Evolutionary conservation across 2,797 vertebrate genomes (phyloP).

Genomic region (Halcyon chelicuti): DNA sequence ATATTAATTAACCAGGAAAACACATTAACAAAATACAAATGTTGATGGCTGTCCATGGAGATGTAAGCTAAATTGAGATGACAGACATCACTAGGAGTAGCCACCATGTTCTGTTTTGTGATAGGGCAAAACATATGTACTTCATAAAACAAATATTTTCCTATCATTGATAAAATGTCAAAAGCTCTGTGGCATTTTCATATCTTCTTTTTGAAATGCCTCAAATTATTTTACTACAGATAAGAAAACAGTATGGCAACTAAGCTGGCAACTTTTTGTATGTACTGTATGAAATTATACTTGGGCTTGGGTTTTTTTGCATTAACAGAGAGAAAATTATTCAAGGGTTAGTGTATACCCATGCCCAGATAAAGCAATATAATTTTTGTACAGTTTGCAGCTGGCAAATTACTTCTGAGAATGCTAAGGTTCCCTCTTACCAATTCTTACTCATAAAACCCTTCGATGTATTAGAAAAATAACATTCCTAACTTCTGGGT

Average conservation of each 20-base stretch:
- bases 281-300: neutral
- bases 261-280: neutral
- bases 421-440: neutral
- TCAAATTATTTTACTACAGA: neutral
- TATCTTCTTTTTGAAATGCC: neutral
- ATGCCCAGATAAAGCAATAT: neutral
- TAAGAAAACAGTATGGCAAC: neutral
- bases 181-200: neutral
- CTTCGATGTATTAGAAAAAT: neutral
- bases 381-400: neutral
- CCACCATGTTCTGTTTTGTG: neutral
- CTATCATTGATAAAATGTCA: neutral
- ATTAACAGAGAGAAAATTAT: neutral
- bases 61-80: neutral
- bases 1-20: conserved; percentile 1
- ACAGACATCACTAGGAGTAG: neutral
- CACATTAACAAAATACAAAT: neutral
- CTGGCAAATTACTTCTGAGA: neutral
- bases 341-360: neutral
- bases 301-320: neutral
- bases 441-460: neutral
- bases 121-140: neutral
- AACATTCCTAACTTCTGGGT: neutral
- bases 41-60: neutral
- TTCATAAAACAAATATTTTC: neutral